Evolutionary conservation across 2,888 invertebrate genomes (phyloP).

Genomic region (Eupithecia vulgata): DNA sequence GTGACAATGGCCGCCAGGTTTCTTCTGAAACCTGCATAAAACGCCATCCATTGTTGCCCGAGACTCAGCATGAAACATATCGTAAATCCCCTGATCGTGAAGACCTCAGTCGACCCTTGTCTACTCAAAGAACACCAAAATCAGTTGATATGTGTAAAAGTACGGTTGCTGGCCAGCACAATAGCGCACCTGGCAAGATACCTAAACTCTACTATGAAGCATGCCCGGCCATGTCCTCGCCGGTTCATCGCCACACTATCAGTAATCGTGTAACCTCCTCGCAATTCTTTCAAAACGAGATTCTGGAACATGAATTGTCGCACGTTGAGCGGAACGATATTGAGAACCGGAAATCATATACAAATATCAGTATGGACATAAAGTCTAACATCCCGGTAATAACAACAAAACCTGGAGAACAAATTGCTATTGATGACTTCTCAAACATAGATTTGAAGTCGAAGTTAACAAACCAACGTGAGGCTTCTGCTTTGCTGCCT

Average conservation of each 20-base stretch:
- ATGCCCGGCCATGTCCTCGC: background rate
- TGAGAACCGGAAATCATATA: background rate
- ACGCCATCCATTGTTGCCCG: background rate
- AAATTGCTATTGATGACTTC: background rate
- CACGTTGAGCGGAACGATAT: background rate
- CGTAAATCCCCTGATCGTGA: background rate
- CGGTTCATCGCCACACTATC: background rate
- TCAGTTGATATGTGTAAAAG: background rate
- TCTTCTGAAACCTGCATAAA: background rate
- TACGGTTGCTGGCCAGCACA: background rate
- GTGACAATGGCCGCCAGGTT: background rate
- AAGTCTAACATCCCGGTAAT: background rate
- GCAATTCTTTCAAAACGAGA: constrained; percentile 11
- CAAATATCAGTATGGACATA: background rate
- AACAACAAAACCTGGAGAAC: background rate
- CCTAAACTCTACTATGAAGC: background rate
- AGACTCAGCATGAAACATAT: background rate
- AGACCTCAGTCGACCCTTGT: background rate
- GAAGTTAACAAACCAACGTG: background rate
- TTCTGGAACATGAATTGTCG: background rate
- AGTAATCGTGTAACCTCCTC: constrained; percentile 2
- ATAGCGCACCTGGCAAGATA: background rate
- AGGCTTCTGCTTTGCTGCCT: background rate
- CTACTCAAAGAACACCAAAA: background rate
- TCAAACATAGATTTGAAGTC: background rate